Conservation (phyloP, 2,113 vertebrate genomes). For the Nothobranchius kuhntae region DNA sequence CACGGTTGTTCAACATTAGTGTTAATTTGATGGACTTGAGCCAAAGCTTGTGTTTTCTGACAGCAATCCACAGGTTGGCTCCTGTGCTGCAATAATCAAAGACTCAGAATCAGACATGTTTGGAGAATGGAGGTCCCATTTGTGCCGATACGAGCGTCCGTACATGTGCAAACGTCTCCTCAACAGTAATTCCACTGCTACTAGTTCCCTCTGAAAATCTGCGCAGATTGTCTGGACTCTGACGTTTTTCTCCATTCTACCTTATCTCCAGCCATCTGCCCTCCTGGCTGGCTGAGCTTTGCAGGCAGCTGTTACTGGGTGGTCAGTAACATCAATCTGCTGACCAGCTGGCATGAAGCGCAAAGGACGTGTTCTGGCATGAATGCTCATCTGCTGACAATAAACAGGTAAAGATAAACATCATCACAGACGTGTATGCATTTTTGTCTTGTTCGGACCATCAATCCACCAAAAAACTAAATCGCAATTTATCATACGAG, state of each 20-base stretch:
- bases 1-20: not conserved
- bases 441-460: no score
- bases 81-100: constrained; percentile 71
- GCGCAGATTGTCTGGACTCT: not conserved
- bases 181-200: constrained; percentile 68
- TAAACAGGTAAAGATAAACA: constrained; percentile 67
- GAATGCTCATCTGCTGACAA: constrained; percentile 69
- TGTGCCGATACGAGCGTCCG: constrained; percentile 74
- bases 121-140: constrained; percentile 75
- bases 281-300: constrained; percentile 77
- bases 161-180: constrained; percentile 79
- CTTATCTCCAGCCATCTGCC: constrained; percentile 72
- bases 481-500: no score
- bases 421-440: no score
- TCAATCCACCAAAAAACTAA: no score
- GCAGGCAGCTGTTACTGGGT: constrained; percentile 78
- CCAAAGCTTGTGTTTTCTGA: constrained; percentile 7
- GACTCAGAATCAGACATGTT: constrained; percentile 36
- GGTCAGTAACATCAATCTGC: constrained; percentile 73
- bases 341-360: constrained; percentile 81
- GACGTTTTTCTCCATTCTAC: not conserved
- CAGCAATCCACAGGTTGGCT: constrained; percentile 68
- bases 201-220: not conserved
- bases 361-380: constrained; percentile 57
- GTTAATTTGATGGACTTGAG: not conserved